Percentiles rank a stretch among this genome's conserved stretches.
These are phyloP conservation scores for Lophura nycthemera DNA, from an alignment of 2,113 vertebrate genomes.

Conservation along the genomic window DNA sequence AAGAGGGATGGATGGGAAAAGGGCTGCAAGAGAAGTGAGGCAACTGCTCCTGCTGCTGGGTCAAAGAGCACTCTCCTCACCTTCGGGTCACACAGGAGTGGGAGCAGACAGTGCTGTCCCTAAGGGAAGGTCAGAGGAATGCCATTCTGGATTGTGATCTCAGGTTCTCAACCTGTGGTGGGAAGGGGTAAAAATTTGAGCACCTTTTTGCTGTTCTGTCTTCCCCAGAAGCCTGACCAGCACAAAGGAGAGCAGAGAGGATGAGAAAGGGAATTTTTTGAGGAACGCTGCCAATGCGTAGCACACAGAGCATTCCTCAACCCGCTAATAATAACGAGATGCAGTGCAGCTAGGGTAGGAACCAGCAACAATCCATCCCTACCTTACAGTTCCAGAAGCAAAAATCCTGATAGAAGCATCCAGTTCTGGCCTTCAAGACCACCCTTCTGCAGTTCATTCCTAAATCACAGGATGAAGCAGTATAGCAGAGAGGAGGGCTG, in stretches of 20 bases:
- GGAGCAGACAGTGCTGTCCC: not conserved
- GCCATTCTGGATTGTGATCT: not conserved
- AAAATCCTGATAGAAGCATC: not conserved
- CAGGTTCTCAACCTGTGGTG: not conserved
- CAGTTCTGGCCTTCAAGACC: not conserved
- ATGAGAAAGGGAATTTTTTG: not conserved
- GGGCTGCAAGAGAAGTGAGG: not conserved
- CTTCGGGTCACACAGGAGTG: not conserved
- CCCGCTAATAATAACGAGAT: not conserved
- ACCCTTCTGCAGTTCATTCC: not conserved
- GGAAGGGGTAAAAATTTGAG: not conserved
- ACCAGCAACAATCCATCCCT: not conserved
- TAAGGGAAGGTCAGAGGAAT: not conserved
- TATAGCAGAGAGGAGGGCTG: not conserved
- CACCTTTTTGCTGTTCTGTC: conserved; percentile 17
- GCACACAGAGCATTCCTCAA: not conserved
- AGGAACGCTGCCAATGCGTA: not conserved
- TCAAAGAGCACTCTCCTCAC: not conserved
- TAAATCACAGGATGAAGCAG: not conserved
- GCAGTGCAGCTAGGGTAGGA: not conserved
- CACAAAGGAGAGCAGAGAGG: not conserved
- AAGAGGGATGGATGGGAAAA: conserved; percentile 40
- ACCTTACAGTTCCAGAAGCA: not conserved
- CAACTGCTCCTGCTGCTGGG: conserved; percentile 3
- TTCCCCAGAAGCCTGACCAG: not conserved